Evolutionary conservation across 2,797 vertebrate species (phyloP).

Genomic region (Orestias chungarensis): DNA sequence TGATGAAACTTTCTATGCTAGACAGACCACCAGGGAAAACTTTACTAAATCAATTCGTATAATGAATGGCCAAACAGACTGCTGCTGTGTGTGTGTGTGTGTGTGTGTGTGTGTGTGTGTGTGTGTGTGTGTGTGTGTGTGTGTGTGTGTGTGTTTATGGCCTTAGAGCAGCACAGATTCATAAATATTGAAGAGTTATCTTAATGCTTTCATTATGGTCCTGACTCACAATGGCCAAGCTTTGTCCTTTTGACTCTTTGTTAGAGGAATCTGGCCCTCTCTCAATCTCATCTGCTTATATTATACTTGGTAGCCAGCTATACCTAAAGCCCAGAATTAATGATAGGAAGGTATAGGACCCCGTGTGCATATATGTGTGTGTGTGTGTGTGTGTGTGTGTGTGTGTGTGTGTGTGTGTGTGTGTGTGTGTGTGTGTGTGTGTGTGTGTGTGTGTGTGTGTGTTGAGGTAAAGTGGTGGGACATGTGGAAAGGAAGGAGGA

Average conservation of each 20-base stretch:
- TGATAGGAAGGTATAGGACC: constrained; percentile 37
- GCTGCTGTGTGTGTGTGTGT: constrained; percentile 20
- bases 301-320: constrained; percentile 63
- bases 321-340: constrained; percentile 70
- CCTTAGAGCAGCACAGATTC: constrained; percentile 59
- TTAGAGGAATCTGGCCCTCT: constrained; percentile 67
- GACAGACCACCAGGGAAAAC: constrained; percentile 65
- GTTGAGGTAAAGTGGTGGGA: constrained; percentile 1
- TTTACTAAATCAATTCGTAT: constrained; percentile 75
- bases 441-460: background rate
- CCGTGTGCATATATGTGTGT: constrained; percentile 1
- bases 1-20: constrained; percentile 58
- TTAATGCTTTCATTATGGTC: constrained; percentile 78
- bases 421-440: constrained; percentile 4
- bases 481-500: constrained; percentile 14
- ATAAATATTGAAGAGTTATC: constrained; percentile 82
- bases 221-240: constrained; percentile 73
- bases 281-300: constrained; percentile 79
- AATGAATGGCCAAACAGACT: constrained; percentile 70
- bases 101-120: constrained; percentile 16
- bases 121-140: constrained; percentile 10
- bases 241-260: constrained; percentile 80
- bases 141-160: constrained; percentile 24
- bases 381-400: constrained; percentile 11
- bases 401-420: background rate